Conservation (phyloP, 2,113 vertebrate species). For the Engystomops pustulosus region DNA sequence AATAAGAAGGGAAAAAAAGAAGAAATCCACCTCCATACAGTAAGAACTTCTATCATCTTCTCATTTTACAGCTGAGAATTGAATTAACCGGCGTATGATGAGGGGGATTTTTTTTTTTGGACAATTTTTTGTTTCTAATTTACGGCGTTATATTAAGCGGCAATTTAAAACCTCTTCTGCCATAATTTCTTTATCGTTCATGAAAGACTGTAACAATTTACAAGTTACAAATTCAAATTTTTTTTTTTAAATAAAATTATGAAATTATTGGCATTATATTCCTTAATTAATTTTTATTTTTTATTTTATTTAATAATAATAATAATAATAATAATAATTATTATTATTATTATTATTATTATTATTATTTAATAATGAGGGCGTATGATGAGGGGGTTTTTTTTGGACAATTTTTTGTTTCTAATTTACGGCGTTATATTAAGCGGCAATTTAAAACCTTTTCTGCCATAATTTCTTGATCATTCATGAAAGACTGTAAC, state of each 20-base stretch:
- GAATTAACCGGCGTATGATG: not conserved
- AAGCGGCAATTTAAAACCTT: not conserved
- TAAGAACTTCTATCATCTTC: not conserved
- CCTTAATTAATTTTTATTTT: no score
- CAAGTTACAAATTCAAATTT: no score
- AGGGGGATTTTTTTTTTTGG: not conserved
- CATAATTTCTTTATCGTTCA: not conserved
- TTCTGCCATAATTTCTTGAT: not conserved
- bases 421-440: not conserved
- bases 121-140: not conserved
- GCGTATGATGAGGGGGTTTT: not conserved
- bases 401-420: not conserved
- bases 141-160: not conserved
- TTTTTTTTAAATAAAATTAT: no score
- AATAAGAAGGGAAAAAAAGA: constrained; percentile 72
- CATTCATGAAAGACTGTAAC: not conserved
- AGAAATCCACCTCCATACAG: constrained; percentile 34
- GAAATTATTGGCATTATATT: no score
- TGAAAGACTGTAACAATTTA: not conserved
- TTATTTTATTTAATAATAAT: no score
- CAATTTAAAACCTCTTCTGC: not conserved
- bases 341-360: no score
- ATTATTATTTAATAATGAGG: no score
- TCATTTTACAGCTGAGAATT: constrained; percentile 15
- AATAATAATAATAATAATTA: no score